Conservation (phyloP, 2,888 invertebrate genomes). For the Microctonus aethiopoides region DNA sequence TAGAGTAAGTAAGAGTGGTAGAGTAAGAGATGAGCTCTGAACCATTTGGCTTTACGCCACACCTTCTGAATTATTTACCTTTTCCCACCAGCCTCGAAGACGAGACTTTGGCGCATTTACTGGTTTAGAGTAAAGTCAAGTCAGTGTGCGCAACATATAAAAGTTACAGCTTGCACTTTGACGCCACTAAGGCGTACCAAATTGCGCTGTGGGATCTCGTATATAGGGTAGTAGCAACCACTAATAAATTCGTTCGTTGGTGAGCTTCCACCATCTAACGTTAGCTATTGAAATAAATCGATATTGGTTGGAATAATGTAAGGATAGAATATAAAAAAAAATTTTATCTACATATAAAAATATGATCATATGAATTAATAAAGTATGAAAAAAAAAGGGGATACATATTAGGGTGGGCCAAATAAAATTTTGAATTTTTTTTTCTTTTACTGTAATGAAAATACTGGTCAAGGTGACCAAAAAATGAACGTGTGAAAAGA, state of each 20-base stretch:
- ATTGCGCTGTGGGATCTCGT: conserved; percentile 2
- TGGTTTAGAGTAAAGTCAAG: conserved; percentile 19
- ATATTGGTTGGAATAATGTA: not conserved
- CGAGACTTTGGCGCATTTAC: conserved; percentile 25
- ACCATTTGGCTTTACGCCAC: conserved; percentile 53
- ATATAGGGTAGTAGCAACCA: not conserved
- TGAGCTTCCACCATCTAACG: not conserved
- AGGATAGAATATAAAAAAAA: not conserved
- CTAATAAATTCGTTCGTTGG: conserved; percentile 15
- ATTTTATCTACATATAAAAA: no score
- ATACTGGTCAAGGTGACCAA: no score
- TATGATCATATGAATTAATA: not conserved
- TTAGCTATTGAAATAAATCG: not conserved
- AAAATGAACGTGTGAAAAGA: no score
- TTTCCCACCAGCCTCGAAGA: conserved; percentile 38
- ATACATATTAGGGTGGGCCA: not conserved
- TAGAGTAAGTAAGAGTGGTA: conserved; percentile 27
- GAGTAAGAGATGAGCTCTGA: conserved; percentile 41
- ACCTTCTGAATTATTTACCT: conserved; percentile 56
- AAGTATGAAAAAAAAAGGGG: not conserved
- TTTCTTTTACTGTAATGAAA: no score
- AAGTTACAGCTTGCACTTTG: conserved; percentile 41
- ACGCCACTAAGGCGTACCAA: conserved; percentile 31
- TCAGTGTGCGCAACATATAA: conserved; percentile 29
- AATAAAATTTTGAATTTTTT: no score